A percentile compares a stretch with the other conserved stretches of the same genome.
Evolutionary conservation across 2,113 vertebrate genomes (phyloP).

Genomic region (Peromyscus polionotus): DNA sequence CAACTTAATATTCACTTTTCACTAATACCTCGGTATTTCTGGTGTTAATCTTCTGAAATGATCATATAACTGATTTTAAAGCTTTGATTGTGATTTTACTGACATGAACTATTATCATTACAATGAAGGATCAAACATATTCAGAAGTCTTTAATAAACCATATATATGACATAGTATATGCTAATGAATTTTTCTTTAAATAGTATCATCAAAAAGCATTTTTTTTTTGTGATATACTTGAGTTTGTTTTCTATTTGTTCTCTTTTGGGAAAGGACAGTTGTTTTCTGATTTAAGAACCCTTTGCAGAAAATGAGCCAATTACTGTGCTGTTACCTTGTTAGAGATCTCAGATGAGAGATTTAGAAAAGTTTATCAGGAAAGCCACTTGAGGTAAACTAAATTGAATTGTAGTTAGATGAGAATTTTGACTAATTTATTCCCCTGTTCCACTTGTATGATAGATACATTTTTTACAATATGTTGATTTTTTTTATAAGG

Average conservation of each 20-base stretch:
- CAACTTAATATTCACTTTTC: not conserved
- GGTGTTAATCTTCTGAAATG: not conserved
- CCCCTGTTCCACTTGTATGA: not conserved
- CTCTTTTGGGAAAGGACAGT: not conserved
- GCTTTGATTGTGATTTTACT: not conserved
- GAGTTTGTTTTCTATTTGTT: not conserved
- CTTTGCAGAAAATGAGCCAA: not conserved
- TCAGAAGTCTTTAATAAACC: not conserved
- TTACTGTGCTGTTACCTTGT: not conserved
- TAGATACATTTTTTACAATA: not conserved
- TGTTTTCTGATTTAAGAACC: not conserved
- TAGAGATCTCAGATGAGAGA: slow-evolving; percentile 3
- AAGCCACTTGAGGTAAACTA: not conserved
- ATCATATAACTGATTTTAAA: not conserved
- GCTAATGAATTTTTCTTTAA: not conserved
- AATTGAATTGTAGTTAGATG: slow-evolving; percentile 12
- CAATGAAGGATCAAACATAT: not conserved
- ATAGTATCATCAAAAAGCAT: not conserved
- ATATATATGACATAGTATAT: not conserved
- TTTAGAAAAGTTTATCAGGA: not conserved
- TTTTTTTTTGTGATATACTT: slow-evolving; percentile 53
- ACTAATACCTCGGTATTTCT: not conserved
- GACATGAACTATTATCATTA: not conserved
- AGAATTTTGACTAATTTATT: slow-evolving; percentile 30
- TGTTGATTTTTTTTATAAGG: slow-evolving; percentile 42